phyloP scores from a whole-genome alignment of 2,113 vertebrate genomes.

The Muntiacus reevesi region DNA sequence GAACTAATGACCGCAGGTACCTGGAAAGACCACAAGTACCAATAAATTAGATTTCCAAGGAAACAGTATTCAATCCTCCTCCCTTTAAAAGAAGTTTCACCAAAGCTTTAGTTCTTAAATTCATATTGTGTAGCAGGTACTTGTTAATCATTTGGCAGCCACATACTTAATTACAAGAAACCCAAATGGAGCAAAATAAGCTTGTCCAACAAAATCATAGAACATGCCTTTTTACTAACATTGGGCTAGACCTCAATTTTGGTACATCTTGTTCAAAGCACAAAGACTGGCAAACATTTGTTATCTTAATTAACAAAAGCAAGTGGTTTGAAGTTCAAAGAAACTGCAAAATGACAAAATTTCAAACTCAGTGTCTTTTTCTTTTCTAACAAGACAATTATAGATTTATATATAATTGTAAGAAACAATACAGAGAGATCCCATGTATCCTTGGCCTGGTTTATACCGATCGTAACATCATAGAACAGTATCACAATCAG shows the following conservation, averaged over 20 bases:
- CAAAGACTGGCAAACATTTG: neutral
- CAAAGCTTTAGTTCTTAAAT: constrained; percentile 1
- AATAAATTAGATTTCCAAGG: constrained; percentile 36
- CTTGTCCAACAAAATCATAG: neutral
- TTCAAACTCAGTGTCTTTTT: constrained; percentile 5
- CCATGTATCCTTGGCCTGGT: neutral
- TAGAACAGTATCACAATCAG: neutral
- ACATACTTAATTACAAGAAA: constrained; percentile 38
- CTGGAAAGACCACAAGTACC: constrained; percentile 78
- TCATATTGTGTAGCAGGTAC: neutral
- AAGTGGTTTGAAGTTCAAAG: constrained; percentile 1
- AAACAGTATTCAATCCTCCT: constrained; percentile 31
- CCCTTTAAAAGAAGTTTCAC: constrained; percentile 13
- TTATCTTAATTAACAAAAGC: constrained; percentile 11
- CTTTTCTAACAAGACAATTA: neutral
- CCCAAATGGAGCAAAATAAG: constrained; percentile 27
- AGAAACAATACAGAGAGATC: neutral
- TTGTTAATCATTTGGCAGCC: constrained; percentile 14
- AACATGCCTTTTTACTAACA: neutral
- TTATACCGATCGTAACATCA: neutral
- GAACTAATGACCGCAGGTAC: constrained; percentile 94
- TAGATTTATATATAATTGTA: neutral
- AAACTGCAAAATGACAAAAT: constrained; percentile 22
- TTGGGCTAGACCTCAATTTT: neutral
- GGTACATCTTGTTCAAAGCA: neutral